A percentile compares a stretch with the other conserved stretches of the same genome.
Evolutionary conservation across 2,113 vertebrate species (phyloP).

Genomic region (Clarias magur): DNA sequence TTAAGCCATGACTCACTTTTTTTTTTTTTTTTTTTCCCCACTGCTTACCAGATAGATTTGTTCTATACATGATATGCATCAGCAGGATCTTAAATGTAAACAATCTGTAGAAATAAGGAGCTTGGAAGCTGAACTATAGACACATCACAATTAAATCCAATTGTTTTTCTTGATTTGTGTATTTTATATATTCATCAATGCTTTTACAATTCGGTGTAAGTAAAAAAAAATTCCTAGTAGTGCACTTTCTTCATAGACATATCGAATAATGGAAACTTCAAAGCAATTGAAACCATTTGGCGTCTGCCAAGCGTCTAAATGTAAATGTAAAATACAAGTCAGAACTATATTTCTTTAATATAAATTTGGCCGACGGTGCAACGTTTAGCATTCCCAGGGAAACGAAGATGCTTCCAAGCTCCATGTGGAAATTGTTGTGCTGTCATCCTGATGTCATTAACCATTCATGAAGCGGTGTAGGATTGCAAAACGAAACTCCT

Average conservation of each 20-base stretch:
- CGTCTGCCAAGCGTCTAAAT: too few species aligned
- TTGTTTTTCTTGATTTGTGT: neutral
- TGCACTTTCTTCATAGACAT: too few species aligned
- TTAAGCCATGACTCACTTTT: neutral
- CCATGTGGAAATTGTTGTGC: neutral
- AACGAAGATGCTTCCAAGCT: neutral
- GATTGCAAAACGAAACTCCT: neutral
- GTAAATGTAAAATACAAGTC: too few species aligned
- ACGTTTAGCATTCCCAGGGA: neutral
- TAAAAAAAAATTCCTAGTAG: too few species aligned
- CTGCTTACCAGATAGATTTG: neutral
- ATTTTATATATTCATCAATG: neutral
- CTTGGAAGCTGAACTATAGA: neutral
- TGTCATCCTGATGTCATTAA: neutral
- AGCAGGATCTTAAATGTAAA: neutral
- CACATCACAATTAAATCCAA: neutral
- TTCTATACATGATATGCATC: neutral
- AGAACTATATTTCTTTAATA: neutral
- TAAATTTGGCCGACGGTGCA: neutral
- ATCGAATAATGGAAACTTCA: too few species aligned
- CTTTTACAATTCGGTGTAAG: too few species aligned
- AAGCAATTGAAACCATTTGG: too few species aligned
- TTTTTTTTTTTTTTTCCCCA: neutral
- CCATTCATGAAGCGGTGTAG: neutral
- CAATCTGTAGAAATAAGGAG: neutral